Base-by-base conservation (phyloP, 2,797 vertebrate genomes). In the Brachymystax lenok region DNA sequence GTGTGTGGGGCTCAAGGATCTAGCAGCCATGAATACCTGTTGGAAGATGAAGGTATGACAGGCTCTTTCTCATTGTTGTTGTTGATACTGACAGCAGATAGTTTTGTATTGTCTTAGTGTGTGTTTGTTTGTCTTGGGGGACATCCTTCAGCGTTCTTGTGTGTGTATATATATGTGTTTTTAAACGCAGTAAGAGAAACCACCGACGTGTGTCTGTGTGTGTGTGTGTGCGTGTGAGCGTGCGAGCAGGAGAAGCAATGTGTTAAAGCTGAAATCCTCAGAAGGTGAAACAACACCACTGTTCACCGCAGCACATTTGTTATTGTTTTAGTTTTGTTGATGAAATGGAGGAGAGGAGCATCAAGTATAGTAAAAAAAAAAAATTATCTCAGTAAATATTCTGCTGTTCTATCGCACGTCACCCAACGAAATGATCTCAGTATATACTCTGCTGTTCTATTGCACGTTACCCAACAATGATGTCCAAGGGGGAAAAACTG, bases 1-100 rank as follows among this genome's bases (percentile, higher is more conserved):
- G 80, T 79, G 87, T 51, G 79, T 75, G 82, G 84, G 89, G 76
- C 46, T 74, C 79, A 89, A 86, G 88, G 86, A 92, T 86, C 86
- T 61, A 61, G 59, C 86, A 89, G 88, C 77, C 52, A 87, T 95
- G 95, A 94, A 91, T 93, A 95, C 92, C 56, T 95, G 94, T 88
- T 96, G 94, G 94, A 96, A 96, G 91, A 96, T 97, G 95, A 98
- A 96, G 96, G 97, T 97, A 96, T 59, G 52, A 17, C 13, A 66
- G 81, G 83, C 72, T 77, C 59, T 83, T 80, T 40, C 30, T 64
- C 82, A 27, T 68, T 13, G 13, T 61, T 77, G 68, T 51, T 69
- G 8, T 33, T 59, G n/a, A 40, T 74, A 40, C 67, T 28, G 70
- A 3, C 75, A 3, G 10, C 3, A 46, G 40, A 46, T 46, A 46